phyloP scores from a whole-genome alignment of 2,113 vertebrate genomes.

The Dipodomys spectabilis region DNA sequence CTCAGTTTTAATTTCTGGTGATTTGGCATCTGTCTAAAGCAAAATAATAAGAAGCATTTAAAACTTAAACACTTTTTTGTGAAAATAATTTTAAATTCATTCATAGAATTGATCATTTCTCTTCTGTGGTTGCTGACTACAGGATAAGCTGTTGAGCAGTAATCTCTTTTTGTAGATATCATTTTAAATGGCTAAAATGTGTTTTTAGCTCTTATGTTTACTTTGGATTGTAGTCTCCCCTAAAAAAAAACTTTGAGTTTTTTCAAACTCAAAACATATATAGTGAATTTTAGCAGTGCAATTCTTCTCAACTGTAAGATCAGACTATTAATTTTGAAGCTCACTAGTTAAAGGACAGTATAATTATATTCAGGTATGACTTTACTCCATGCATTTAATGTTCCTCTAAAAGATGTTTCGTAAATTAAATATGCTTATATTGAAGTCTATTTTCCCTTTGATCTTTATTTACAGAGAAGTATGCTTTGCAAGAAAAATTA shows the following conservation, averaged over 20 bases:
- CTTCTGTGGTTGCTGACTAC: conserved; percentile 1
- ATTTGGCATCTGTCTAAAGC: conserved; percentile 29
- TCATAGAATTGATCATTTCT: conserved; percentile 14
- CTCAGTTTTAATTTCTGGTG: not conserved
- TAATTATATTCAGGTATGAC: conserved; percentile 8
- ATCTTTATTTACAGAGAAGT: not conserved
- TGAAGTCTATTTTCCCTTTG: not conserved
- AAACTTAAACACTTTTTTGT: not conserved
- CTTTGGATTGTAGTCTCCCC: conserved; percentile 18
- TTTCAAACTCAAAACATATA: not conserved
- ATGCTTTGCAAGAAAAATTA: not conserved
- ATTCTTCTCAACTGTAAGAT: conserved; percentile 6
- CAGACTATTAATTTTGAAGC: not conserved
- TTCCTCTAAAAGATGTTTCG: not conserved
- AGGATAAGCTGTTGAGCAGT: not conserved
- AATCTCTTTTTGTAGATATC: conserved; percentile 25
- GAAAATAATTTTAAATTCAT: conserved; percentile 47
- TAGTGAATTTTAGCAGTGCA: not conserved
- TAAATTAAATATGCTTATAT: conserved; percentile 32
- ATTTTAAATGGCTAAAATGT: conserved; percentile 40
- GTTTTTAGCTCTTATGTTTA: conserved; percentile 4
- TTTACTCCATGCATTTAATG: not conserved
- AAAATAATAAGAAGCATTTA: conserved; percentile 4
- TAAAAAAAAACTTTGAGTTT: conserved; percentile 19
- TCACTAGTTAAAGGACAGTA: not conserved